Percentiles rank a stretch among this genome's conserved stretches.
Evolutionary conservation across 2,888 invertebrate species (phyloP).

Genomic region (Pollenia amentaria): DNA sequence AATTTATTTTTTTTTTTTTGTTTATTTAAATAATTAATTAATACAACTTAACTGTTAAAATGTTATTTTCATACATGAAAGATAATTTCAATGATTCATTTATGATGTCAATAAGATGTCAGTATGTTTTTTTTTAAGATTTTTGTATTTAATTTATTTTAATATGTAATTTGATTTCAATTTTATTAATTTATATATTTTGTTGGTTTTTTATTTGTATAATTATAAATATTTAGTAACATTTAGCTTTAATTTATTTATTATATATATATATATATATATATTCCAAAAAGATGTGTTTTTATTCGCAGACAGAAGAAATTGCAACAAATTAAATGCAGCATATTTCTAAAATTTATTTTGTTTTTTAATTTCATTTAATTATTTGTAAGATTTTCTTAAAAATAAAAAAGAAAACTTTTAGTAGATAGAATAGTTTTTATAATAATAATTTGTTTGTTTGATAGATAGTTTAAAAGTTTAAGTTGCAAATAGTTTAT

Average conservation of each 20-base stretch:
- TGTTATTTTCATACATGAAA: constrained; percentile 22
- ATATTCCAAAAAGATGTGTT: constrained; percentile 27
- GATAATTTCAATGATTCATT: constrained; percentile 37
- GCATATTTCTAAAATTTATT: constrained; percentile 17
- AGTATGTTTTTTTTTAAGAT: constrained; percentile 5
- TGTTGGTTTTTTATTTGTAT: constrained; percentile 34
- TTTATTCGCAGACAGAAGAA: constrained; percentile 45
- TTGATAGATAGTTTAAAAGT: constrained; percentile 51
- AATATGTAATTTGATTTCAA: constrained; percentile 60
- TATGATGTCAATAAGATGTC: constrained; percentile 37
- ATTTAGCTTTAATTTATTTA: constrained; percentile 66
- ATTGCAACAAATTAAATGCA: constrained; percentile 45
- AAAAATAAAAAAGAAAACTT: constrained; percentile 13
- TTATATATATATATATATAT: constrained; percentile 16
- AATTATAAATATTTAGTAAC: constrained; percentile 67
- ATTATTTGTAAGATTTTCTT: constrained; percentile 1
- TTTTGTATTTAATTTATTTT: constrained; percentile 39
- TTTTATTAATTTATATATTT: constrained; percentile 45
- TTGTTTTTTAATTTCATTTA: background rate
- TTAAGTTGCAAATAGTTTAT: constrained; percentile 31
- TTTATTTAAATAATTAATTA: constrained; percentile 45
- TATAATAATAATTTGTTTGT: constrained; percentile 32
- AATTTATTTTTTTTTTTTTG: constrained; percentile 39
- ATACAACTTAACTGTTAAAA: constrained; percentile 66
- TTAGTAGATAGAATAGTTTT: constrained; percentile 25